A percentile compares a stretch with the other conserved stretches of the same genome.
These are phyloP conservation scores for Panthera uncia DNA, from an alignment of 2,113 vertebrate genomes.

Conservation along the genomic window DNA sequence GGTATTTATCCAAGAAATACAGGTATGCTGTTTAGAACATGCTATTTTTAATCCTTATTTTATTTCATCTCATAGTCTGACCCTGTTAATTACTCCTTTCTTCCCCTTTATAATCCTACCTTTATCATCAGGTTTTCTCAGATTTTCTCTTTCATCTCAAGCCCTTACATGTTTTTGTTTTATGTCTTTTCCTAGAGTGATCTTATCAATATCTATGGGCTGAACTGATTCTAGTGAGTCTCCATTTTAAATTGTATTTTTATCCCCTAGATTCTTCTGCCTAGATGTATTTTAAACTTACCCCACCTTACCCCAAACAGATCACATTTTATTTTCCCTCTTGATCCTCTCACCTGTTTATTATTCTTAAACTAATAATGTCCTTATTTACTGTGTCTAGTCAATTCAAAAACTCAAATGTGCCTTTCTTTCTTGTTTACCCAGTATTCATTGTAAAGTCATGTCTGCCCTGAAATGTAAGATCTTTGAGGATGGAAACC, in stretches of 20 bases:
- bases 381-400: not conserved
- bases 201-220: fast-evolving
- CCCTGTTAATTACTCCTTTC: not conserved
- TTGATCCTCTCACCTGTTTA: not conserved
- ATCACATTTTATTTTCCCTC: not conserved
- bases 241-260: not conserved
- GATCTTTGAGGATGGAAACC: not conserved
- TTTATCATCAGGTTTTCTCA: not conserved
- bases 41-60: not conserved
- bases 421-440: not conserved
- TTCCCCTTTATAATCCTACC: not conserved
- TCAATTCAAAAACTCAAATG: not conserved
- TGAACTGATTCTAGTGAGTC: not conserved
- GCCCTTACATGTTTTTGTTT: not conserved
- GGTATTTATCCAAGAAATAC: no score
- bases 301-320: not conserved
- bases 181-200: not conserved
- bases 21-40: no score
- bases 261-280: not conserved
- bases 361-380: not conserved
- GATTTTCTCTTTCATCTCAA: not conserved
- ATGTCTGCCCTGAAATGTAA: not conserved
- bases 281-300: not conserved
- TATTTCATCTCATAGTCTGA: not conserved
- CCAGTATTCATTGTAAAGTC: not conserved